Base-by-base conservation (phyloP, 2,797 vertebrate species). In the Lagodon rhomboides region DNA sequence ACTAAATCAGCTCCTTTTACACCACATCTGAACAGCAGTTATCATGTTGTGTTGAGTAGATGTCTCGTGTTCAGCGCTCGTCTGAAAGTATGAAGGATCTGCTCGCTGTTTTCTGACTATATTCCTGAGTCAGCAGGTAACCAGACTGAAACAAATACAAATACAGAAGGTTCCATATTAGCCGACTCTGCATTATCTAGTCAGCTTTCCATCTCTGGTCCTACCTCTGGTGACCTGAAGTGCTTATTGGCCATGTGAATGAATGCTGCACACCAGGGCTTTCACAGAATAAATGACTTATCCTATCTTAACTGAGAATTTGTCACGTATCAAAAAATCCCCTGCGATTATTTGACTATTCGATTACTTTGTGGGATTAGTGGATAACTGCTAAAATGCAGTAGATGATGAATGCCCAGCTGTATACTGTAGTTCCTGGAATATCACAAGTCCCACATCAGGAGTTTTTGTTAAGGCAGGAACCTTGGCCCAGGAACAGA, bases 1-100 rank as follows among this genome's bases (percentile, higher is more conserved):
- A 47, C 61, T 68, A 66, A 71, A 66, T 69, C 46, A 73, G 38
- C 43, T 44, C 16, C 3, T 43, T 60, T 61, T 18, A 16, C 13
- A 4, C 38, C 16, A 20, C 18, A 38, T 73, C 5, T 51, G 49
- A 65, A 20, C 17, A 44, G 23, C 17, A 7, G 13, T n/a, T 15
- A 1, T 7, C 6, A 2, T 38, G 49, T 20, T 34, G 15, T 67
- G 38, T 18, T 51, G n/a, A n/a, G n/a, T n/a, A n/a, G n/a, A n/a
- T n/a, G n/a, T n/a, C n/a, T n/a, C n/a, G n/a, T n/a, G n/a, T n/a
- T n/a, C n/a, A n/a, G n/a, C n/a, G n/a, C n/a, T n/a, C n/a, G n/a
- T 27, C 64, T 60, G 56, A 56, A 30, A 25, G 38, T n/a, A 6
- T 49, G 0, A 7, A 56, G 25, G 70, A 59, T 73, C 73, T 60